phyloP scores from a whole-genome alignment of 2,113 vertebrate species.

The Chitala chitala region DNA sequence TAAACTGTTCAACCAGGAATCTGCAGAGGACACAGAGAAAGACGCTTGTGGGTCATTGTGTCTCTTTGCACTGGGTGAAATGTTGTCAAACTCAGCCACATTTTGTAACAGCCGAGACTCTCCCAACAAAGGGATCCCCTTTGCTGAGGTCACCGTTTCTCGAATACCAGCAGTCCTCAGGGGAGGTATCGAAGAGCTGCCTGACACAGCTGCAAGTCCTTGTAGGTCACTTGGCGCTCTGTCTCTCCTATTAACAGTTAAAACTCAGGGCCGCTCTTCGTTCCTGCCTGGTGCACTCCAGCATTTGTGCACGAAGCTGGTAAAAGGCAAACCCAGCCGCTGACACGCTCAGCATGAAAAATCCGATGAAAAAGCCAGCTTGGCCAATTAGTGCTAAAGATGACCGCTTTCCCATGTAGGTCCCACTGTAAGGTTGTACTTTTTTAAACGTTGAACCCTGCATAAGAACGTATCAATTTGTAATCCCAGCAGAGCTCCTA shows the following conservation, averaged over 20 bases:
- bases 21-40: background rate
- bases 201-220: conserved; percentile 6
- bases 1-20: background rate
- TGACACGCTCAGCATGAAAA: conserved; percentile 12
- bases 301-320: background rate
- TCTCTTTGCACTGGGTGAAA: background rate
- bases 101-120: background rate
- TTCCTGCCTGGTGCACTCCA: background rate
- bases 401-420: background rate
- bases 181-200: background rate
- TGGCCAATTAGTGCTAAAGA: conserved; percentile 18
- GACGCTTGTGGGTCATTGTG: background rate
- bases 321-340: background rate
- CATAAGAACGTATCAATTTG: background rate
- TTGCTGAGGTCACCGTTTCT: background rate
- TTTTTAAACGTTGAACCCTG: conserved; percentile 27
- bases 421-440: background rate
- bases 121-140: background rate
- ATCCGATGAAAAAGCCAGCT: background rate
- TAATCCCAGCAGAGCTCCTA: conserved; percentile 2
- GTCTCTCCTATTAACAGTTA: background rate
- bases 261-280: conserved; percentile 17
- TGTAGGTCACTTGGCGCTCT: conserved; percentile 10
- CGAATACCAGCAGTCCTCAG: conserved; percentile 4
- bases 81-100: background rate